Evolutionary conservation across 2,797 vertebrate species (phyloP), one percentile per base, ranked within the genome.

Genomic region (Sebastes oblongus): DNA sequence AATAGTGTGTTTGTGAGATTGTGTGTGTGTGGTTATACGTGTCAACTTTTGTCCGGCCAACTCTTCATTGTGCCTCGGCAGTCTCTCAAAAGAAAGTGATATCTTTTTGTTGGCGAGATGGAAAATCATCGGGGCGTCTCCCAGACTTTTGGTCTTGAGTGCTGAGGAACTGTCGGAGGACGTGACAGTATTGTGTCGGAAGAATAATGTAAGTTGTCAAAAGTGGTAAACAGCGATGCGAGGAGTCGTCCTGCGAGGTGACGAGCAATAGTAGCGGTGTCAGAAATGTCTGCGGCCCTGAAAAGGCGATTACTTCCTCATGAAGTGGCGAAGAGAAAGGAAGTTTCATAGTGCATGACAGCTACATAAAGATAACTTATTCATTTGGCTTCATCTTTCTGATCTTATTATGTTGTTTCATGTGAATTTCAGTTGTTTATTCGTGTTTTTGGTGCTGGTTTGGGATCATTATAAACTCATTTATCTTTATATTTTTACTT

Each of bases 251-350:
- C 84, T 39, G 62, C 42, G 55, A 50, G 67, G 54, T 36, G 87
- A 78, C 42, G 78, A 59, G 84, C 77, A 67, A 60, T 39, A 66
- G 65, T 87, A 91, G 86, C 86, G 75, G 94, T 92, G 95, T 95
- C 91, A 94, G 83, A 92, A 50, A 78, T 25, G 85, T 94, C 90
- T 78, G 61, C 64, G 62, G 84, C 81, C 81, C 77, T 92, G 93
- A 96, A 92, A 65, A 89, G 60, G 25, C 86, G 90, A 95, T 90
- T 92, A 93, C 88, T 96, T 96, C 93, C 92, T 95, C 93, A 88
- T 94, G 95, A 89, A 92, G 90, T 83, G 90, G 85, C 69, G 7
- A 75, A 78, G 52, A 88, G 58, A 62, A 78, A 78, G 61, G 1
- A 66, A 22, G 27, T 82, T 86, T 78, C 10, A 22, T 25, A 34